phyloP scores from a whole-genome alignment of 2,888 invertebrate species.

The Chirona hameri region DNA sequence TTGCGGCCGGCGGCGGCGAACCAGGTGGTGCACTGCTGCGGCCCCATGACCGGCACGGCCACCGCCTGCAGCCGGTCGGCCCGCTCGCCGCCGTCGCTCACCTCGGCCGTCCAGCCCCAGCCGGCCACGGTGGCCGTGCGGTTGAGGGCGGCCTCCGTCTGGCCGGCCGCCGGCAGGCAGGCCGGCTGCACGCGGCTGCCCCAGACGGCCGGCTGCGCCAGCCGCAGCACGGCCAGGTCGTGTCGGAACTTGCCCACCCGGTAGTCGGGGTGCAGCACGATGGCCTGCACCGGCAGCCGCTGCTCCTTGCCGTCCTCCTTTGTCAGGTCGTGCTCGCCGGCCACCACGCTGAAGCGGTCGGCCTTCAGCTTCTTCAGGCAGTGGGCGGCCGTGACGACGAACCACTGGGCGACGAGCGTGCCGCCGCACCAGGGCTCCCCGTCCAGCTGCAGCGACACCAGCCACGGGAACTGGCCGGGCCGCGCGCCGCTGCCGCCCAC shows the following conservation, averaged over 20 bases:
- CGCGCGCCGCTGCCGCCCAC: constrained; percentile 69
- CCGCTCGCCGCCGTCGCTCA: constrained; percentile 32
- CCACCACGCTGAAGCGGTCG: neutral
- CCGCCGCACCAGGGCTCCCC: constrained; percentile 80
- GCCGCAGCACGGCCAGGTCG: constrained; percentile 46
- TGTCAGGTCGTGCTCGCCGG: constrained; percentile 6
- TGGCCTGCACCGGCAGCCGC: neutral
- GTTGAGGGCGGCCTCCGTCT: constrained; percentile 37
- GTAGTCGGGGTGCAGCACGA: constrained; percentile 44
- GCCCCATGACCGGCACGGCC: constrained; percentile 41
- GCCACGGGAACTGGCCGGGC: constrained; percentile 73
- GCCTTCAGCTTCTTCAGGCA: constrained; percentile 65
- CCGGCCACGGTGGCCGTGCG: constrained; percentile 42
- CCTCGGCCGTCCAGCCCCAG: constrained; percentile 43
- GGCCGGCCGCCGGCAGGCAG: too few relatives aligned
- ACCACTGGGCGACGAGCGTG: constrained; percentile 65
- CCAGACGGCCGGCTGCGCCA: constrained; percentile 42
- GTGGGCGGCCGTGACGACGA: constrained; percentile 75
- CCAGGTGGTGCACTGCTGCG: constrained; percentile 41
- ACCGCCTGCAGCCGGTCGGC: constrained; percentile 42
- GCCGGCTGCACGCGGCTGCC: constrained; percentile 44
- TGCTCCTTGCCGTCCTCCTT: neutral
- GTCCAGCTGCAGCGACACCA: constrained; percentile 71
- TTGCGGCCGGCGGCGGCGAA: constrained; percentile 41
- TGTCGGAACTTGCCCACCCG: constrained; percentile 41